Evolutionary conservation across 37 sponge, comb jelly and placozoan genomes (phyloP), one percentile per base, ranked within the genome.

Genomic region (Dysidea cf. avara): DNA sequence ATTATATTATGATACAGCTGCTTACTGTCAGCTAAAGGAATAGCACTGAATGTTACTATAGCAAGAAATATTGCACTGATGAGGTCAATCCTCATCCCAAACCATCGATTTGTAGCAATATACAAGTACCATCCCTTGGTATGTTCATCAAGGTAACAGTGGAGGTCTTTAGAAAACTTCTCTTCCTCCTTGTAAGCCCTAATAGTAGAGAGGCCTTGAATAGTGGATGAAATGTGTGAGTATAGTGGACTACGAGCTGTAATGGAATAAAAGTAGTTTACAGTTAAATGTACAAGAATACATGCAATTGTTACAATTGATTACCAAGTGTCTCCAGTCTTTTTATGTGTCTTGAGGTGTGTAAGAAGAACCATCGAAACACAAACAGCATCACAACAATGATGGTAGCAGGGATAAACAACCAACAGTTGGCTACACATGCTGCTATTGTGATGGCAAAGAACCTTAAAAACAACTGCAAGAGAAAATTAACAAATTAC

Each of bases 121-220:
- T n/a, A n/a, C n/a, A n/a, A n/a, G n/a, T n/a, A n/a, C n/a, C n/a
- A n/a, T n/a, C n/a, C n/a, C n/a, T 86, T 72, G 37, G 80, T 59
- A 49, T 85, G 80, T 30, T 64, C 53, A 61, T 85, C 66, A 36
- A 66, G 75, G 37, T 72, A 86, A 25, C 58, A 48, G 61, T 80
- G 75, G 60, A 91, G 77, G 33, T 81, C 25, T 0, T 75, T 31
- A 1, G 74, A 16, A 0, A 53, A 29, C 16, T 51, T 51, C 2
- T 64, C 21, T 51, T 81, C 66, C 40, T 59, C 63, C 14, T 53
- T 52, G 64, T 67, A 78, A 7, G 92, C 71, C 36, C 92, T 60
- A 22, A 91, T 86, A 40, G 80, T 86, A n/a, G 92, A 38, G 35
- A 91, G 71, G 0, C 92, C 92, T n/a, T n/a, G n/a, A n/a, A n/a